Evolutionary conservation across 1,140 invertebrate species (phyloP).

Genomic region (Drosophila bipectinata): DNA sequence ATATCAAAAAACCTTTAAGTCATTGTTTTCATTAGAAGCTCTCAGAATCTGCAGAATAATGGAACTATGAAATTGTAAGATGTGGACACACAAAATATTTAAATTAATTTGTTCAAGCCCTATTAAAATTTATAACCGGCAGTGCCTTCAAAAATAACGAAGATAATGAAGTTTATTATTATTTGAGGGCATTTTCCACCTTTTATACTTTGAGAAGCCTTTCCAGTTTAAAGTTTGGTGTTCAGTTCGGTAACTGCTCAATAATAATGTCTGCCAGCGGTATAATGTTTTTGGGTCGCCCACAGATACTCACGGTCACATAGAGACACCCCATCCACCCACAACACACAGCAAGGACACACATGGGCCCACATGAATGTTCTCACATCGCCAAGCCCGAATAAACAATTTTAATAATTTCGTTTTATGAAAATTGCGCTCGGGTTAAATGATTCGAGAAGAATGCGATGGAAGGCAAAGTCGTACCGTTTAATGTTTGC

Average conservation of each 20-base stretch:
- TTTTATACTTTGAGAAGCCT: conserved; percentile 15
- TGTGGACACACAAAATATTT: too few relatives aligned
- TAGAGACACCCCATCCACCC: neutral
- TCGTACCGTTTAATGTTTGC: conserved; percentile 72
- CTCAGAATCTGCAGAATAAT: too few relatives aligned
- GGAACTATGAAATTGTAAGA: too few relatives aligned
- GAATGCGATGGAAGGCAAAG: conserved; percentile 59
- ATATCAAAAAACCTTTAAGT: too few relatives aligned
- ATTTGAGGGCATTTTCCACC: neutral
- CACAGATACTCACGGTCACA: conserved; percentile 9
- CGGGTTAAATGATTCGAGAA: conserved; percentile 78
- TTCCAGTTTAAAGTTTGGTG: conserved; percentile 32
- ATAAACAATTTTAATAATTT: conserved; percentile 81
- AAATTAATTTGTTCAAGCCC: too few relatives aligned
- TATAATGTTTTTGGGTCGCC: conserved; percentile 2
- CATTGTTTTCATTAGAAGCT: too few relatives aligned
- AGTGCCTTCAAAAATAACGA: neutral
- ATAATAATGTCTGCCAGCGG: conserved; percentile 37
- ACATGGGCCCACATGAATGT: conserved; percentile 28
- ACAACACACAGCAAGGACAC: conserved; percentile 2
- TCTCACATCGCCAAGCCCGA: conserved; percentile 32
- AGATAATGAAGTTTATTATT: neutral
- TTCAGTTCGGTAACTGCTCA: conserved; percentile 26
- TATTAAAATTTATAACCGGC: too few relatives aligned
- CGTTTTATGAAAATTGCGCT: conserved; percentile 78